These are phyloP conservation scores for Scyliorhinus canicula DNA, from an alignment of 2,797 vertebrate species.

Conservation along the genomic window DNA sequence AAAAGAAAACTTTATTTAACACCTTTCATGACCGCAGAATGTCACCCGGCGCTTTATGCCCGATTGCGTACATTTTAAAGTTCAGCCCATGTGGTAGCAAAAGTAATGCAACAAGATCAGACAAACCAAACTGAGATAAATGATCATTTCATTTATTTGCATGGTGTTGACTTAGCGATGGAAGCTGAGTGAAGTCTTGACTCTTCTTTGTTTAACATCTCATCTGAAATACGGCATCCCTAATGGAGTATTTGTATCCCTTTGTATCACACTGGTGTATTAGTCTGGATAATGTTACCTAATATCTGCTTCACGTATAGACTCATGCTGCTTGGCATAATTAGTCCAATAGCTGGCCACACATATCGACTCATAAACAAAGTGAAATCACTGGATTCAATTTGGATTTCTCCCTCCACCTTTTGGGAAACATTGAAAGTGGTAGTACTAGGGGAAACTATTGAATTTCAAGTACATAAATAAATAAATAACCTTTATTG, in stretches of 20 bases:
- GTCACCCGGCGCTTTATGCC: background rate
- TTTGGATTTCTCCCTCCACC: background rate
- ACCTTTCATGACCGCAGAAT: background rate
- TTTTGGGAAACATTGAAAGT: no score
- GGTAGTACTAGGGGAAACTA: no score
- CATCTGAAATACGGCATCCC: background rate
- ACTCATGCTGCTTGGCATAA: background rate
- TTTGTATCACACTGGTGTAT: background rate
- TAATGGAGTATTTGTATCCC: background rate
- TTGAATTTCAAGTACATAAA: no score
- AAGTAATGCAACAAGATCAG: background rate
- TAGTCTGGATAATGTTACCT: background rate
- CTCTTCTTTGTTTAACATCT: background rate
- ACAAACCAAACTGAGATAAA: background rate
- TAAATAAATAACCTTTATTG: no score
- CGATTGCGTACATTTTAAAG: background rate
- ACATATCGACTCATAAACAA: background rate
- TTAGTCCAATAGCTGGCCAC: background rate
- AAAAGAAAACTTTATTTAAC: background rate
- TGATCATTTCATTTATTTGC: background rate
- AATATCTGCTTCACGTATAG: background rate
- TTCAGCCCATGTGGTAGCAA: background rate
- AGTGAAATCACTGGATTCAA: background rate
- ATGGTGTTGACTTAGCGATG: background rate
- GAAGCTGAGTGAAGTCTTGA: background rate